Evolutionary conservation across 1,140 invertebrate species (phyloP).

Genomic region (fruit fly (Drosophila melanogaster)): Release_6_plus_ISO1_MT NC_004354.4:788501-789000

Average conservation of each 20-base stretch:
- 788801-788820: conserved; percentile 63
- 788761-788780: conserved; percentile 73
- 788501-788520: conserved; percentile 80
- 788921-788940: conserved; percentile 19
- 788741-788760: conserved; percentile 63
- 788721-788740: conserved; percentile 76
- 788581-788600: conserved; percentile 71
- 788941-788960: conserved; percentile 1
- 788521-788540: conserved; percentile 63
- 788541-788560: neutral
- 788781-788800: conserved; percentile 66
- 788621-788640: conserved; percentile 85
- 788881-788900: conserved; percentile 70
- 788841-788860: conserved; percentile 76
- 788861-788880: conserved; percentile 74
- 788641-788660: conserved; percentile 87
- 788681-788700: conserved; percentile 56
- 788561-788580: neutral
- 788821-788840: conserved; percentile 76
- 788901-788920: conserved; percentile 44
- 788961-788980: conserved; percentile 12
- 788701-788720: conserved; percentile 69
- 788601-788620: conserved; percentile 67
- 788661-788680: conserved; percentile 85
- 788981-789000: conserved; percentile 21